Evolutionary conservation across 2,113 vertebrate genomes (phyloP).

Genomic region (Vanacampus margaritifer): DNA sequence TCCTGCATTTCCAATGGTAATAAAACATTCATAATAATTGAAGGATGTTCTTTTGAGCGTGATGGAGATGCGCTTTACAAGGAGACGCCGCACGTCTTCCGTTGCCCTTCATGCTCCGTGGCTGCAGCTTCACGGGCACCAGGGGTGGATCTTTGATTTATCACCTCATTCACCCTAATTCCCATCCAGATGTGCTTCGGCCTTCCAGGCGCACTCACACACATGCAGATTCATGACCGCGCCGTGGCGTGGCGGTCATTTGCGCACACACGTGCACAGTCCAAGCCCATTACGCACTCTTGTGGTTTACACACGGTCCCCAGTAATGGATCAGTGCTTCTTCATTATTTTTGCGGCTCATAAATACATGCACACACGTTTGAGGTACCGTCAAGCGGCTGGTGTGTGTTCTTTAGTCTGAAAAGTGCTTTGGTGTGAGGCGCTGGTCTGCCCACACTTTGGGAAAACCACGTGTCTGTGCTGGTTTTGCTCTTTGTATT

Average conservation of each 20-base stretch:
- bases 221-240: constrained; percentile 67
- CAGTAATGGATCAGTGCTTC: constrained; percentile 57
- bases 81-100: constrained; percentile 19
- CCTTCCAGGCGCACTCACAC: constrained; percentile 42
- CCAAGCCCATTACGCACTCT: constrained; percentile 52
- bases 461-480: neutral
- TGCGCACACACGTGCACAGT: constrained; percentile 20
- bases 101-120: constrained; percentile 76
- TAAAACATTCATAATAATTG: neutral
- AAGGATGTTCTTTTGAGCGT: neutral
- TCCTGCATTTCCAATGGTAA: neutral
- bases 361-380: constrained; percentile 44
- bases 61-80: constrained; percentile 42
- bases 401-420: constrained; percentile 11
- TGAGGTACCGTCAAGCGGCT: constrained; percentile 15
- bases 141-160: constrained; percentile 64
- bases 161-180: constrained; percentile 70
- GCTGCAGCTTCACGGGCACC: constrained; percentile 57
- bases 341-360: constrained; percentile 44
- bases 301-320: constrained; percentile 49
- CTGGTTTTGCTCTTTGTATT: neutral
- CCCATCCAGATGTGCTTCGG: constrained; percentile 72
- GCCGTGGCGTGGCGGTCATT: constrained; percentile 47
- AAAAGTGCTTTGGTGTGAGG: neutral
- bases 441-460: neutral